Evolutionary conservation across 1,140 invertebrate species (phyloP).

Genomic region (Yoshiicerus persimilis): DNA sequence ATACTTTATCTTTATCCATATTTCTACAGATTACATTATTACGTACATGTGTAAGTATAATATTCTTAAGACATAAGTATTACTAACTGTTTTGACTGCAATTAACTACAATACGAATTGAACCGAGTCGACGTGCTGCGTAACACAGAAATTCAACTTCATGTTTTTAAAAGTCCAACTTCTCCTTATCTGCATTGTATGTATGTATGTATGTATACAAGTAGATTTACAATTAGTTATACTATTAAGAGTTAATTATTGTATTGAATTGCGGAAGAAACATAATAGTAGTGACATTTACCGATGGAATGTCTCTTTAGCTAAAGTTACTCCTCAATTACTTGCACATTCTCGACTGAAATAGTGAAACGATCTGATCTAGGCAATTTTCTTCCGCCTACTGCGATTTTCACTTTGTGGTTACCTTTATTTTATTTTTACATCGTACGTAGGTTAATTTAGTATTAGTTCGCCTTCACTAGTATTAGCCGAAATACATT

Average conservation of each 20-base stretch:
- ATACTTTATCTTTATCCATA: no score
- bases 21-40: no score
- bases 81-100: not conserved
- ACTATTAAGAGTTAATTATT: not conserved
- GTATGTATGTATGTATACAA: not conserved
- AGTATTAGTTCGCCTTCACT: not conserved
- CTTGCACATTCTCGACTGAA: not conserved
- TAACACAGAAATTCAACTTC: not conserved
- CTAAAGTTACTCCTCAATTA: not conserved
- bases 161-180: not conserved
- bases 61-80: not conserved
- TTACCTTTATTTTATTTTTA: not conserved
- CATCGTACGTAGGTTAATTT: not conserved
- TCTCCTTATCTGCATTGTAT: not conserved
- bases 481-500: not conserved
- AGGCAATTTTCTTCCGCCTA: not conserved
- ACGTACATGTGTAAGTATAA: no score
- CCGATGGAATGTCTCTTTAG: not conserved
- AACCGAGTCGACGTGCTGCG: not conserved
- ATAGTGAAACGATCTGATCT: not conserved
- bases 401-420: not conserved
- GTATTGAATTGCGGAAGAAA: not conserved
- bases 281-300: not conserved
- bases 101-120: not conserved
- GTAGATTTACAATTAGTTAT: not conserved